Evolutionary conservation across 2,888 invertebrate species (phyloP).

Genomic region (Cybosia mesomella): DNA sequence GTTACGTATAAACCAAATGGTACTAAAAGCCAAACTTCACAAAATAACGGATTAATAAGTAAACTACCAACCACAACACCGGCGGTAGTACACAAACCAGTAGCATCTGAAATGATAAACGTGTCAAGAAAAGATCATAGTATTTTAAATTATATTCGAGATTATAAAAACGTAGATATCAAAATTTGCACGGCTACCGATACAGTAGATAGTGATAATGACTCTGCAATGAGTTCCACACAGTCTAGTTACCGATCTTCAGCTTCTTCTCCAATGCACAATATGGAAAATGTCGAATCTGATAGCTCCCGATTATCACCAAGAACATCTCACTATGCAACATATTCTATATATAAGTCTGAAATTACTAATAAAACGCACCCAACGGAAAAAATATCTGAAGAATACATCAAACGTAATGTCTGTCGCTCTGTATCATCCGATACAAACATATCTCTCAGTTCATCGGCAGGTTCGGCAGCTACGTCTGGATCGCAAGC

Average conservation of each 20-base stretch:
- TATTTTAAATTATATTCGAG: constrained; percentile 66
- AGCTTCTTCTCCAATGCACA: constrained; percentile 91
- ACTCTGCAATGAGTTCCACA: constrained; percentile 95
- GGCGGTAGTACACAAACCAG: constrained; percentile 52
- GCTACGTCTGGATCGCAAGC: constrained; percentile 92
- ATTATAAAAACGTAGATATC: constrained; percentile 80
- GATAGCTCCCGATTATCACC: constrained; percentile 85
- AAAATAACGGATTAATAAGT: constrained; percentile 66
- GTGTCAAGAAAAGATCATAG: constrained; percentile 68
- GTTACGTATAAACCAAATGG: constrained; percentile 60
- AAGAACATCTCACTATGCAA: constrained; percentile 73
- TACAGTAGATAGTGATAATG: constrained; percentile 93
- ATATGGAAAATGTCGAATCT: constrained; percentile 87
- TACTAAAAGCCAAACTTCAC: constrained; percentile 61
- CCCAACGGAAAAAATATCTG: constrained; percentile 69
- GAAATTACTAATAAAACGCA: constrained; percentile 74
- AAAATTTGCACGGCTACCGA: constrained; percentile 82
- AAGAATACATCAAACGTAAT: constrained; percentile 85
- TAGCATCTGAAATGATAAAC: constrained; percentile 51
- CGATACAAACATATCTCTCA: constrained; percentile 90
- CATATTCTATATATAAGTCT: constrained; percentile 79
- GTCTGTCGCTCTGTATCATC: constrained; percentile 90
- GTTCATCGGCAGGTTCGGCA: constrained; percentile 90
- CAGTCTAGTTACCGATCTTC: constrained; percentile 93
- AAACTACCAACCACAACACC: constrained; percentile 56